Base-by-base conservation (phyloP, 2,797 vertebrate genomes). In the Sphaeramia orbicularis region DNA sequence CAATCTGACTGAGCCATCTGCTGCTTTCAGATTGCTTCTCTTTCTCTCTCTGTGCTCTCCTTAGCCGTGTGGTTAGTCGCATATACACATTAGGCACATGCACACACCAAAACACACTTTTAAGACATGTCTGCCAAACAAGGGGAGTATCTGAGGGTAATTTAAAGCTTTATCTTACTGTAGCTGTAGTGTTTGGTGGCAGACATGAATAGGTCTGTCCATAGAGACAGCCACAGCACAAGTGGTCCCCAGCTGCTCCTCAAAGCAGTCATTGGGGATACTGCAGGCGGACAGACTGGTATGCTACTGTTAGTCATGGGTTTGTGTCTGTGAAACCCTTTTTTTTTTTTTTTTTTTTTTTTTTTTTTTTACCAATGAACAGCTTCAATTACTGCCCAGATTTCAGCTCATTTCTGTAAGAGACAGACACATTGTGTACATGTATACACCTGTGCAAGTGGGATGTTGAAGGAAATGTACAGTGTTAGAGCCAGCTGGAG, bases 1-100 rank as follows among this genome's bases (percentile, higher is more conserved):
- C 68, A 30, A 27, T 70, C 48, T 61, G 68, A 80, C 76, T 42
- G 16, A 81, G 56, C 84, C 89, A 89, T 88, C 86, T 89, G 85
- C 86, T 78, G 58, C 76, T 78, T 66, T 72, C 43, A 7, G 36
- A 73, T 63, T 55, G 53, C 58, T 55, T 71, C 63, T 43, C 48
- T 66, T 21, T 42, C 38, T 5, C 67, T 68, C 72, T 71, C 65
- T 61, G 50, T 54, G 65, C 62, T 63, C 36, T 44, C 42, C 15
- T 58, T 69, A 62, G 61, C 53, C 42, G 54, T 61, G 45, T 41
- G 43, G 83, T 71, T 62, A 56, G 27, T 14, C 64, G 12, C 12
- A 42, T 15, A 27, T 11, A 43, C n/a, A n/a, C 21, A 30, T 7
- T 18, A 47, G 11, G 67, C 36, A 41, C 10, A 49, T 70, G 47